Conservation (phyloP, 2,113 vertebrate species). For the Aramus guarauna region DNA sequence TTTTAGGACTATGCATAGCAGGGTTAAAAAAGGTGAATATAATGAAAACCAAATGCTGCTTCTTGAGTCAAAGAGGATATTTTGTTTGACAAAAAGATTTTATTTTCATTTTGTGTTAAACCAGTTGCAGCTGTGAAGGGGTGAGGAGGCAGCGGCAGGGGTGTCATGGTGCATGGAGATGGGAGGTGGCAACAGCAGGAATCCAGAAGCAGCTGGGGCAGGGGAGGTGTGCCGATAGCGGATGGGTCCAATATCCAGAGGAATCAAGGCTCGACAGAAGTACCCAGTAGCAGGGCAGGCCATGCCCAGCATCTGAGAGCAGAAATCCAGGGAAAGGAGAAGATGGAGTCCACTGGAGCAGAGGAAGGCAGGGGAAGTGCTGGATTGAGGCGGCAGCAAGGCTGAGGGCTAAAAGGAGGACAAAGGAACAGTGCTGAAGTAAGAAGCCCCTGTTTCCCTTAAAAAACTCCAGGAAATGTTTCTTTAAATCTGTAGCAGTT, state of each 20-base stretch:
- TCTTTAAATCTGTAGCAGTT: neutral
- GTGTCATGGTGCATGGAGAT: neutral
- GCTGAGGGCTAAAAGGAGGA: neutral
- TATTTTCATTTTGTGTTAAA: conserved; percentile 15
- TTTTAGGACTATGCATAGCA: neutral
- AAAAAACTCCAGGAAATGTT: neutral
- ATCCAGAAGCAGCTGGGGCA: neutral
- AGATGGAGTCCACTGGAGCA: neutral
- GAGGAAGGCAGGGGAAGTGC: neutral
- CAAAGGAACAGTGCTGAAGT: neutral
- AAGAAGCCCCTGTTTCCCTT: neutral
- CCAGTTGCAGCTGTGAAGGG: neutral
- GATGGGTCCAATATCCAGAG: neutral
- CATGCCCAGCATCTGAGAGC: neutral
- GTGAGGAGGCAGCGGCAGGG: neutral
- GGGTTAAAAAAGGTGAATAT: neutral
- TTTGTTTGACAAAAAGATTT: neutral
- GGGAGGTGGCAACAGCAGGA: neutral
- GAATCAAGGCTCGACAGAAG: neutral
- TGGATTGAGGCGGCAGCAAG: neutral
- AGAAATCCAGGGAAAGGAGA: neutral
- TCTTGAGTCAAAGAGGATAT: neutral
- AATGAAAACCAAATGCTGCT: neutral
- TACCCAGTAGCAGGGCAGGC: neutral
- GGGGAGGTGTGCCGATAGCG: neutral